Conservation (phyloP, 2,888 invertebrate species). For the Coleophora flavipennella region DNA sequence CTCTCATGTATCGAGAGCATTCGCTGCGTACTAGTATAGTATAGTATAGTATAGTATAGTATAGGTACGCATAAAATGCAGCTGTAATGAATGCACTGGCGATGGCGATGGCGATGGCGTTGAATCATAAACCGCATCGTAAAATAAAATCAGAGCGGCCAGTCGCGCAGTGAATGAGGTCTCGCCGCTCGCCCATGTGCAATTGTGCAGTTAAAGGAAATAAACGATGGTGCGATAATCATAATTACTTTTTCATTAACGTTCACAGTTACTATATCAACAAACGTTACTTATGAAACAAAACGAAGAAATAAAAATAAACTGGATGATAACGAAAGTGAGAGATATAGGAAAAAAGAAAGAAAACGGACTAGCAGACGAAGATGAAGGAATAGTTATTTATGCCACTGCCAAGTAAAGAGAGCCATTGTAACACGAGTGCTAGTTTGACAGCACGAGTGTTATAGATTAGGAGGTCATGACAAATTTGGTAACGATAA, state of each 20-base stretch:
- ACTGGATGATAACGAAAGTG: neutral
- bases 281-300: neutral
- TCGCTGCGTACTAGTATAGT: no score
- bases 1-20: no score
- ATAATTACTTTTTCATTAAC: constrained; percentile 1
- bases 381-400: no score
- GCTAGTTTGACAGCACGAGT: no score
- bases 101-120: no score
- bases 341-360: neutral
- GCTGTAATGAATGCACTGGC: constrained; percentile 44
- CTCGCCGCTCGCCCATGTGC: constrained; percentile 26
- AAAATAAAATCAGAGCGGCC: constrained; percentile 48
- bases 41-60: no score
- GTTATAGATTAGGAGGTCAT: no score
- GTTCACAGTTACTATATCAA: neutral
- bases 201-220: constrained; percentile 11
- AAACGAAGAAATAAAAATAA: neutral
- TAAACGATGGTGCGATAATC: constrained; percentile 11
- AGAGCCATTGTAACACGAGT: no score
- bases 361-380: neutral
- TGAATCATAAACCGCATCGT: constrained; percentile 48
- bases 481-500: no score
- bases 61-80: constrained; percentile 16
- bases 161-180: constrained; percentile 38
- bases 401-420: no score